phyloP scores from a whole-genome alignment of 2,888 invertebrate species.

The Malthinus seriepunctatus region DNA sequence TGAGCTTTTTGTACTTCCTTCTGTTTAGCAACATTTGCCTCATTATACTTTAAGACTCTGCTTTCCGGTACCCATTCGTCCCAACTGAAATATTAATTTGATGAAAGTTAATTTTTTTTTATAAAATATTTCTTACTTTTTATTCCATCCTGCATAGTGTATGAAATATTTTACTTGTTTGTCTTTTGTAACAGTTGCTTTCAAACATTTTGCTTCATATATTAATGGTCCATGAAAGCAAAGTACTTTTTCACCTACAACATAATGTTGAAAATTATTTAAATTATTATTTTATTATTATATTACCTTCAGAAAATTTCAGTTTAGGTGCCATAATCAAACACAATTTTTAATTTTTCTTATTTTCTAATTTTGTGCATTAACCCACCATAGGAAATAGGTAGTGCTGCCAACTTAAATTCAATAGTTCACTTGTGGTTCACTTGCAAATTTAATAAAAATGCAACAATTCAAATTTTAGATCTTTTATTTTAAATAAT shows the following conservation, averaged over 20 bases:
- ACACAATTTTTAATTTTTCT: not conserved
- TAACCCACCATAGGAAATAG: too few relatives aligned
- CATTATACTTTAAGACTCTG: constrained; percentile 87
- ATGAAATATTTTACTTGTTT: constrained; percentile 90
- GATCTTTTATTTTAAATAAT: too few relatives aligned
- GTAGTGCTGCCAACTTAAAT: too few relatives aligned
- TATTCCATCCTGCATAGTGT: constrained; percentile 98
- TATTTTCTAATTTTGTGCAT: too few relatives aligned
- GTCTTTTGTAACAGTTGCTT: constrained; percentile 79
- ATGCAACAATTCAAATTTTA: too few relatives aligned
- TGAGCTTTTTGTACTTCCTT: constrained; percentile 84
- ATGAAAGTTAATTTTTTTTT: not conserved
- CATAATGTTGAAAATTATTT: constrained; percentile 14
- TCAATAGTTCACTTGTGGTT: too few relatives aligned
- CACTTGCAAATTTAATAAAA: too few relatives aligned
- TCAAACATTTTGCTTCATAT: constrained; percentile 95
- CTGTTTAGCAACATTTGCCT: constrained; percentile 84
- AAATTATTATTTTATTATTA: constrained; percentile 5
- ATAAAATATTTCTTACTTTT: constrained; percentile 70
- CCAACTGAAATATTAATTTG: constrained; percentile 64
- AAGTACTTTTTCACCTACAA: constrained; percentile 81
- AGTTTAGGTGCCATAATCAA: constrained; percentile 65
- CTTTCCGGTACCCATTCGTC: constrained; percentile 93
- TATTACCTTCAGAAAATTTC: constrained; percentile 74
- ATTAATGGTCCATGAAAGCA: constrained; percentile 96